Conservation (phyloP, 1,140 invertebrate genomes). For the Bombus waltoni region DNA sequence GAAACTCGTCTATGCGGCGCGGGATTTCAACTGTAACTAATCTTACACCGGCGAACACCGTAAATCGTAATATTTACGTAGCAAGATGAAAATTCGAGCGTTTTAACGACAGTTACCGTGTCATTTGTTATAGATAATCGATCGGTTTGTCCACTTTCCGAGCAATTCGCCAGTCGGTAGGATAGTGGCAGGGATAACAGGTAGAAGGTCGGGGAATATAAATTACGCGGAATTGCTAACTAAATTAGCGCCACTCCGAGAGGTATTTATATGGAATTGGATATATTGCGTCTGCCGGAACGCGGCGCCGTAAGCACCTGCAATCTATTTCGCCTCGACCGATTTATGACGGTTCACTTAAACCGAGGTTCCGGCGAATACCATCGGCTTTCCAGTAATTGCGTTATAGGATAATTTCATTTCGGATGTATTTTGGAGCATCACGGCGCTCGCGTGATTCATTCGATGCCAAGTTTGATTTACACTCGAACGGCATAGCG, state of each 20-base stretch:
- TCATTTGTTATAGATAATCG: not conserved
- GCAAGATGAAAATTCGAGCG: not conserved
- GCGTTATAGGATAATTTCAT: conserved; percentile 5
- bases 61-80: not conserved
- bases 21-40: not conserved
- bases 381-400: conserved; percentile 33
- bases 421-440: not conserved
- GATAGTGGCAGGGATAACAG: not conserved
- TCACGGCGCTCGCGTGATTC: not conserved
- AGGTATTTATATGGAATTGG: conserved; percentile 51
- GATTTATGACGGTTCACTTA: conserved; percentile 49
- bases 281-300: no score
- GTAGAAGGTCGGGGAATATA: conserved; percentile 4
- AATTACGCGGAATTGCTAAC: conserved; percentile 51
- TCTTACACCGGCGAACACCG: not conserved
- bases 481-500: no score
- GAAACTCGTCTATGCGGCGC: conserved; percentile 7
- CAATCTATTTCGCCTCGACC: conserved; percentile 46
- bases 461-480: no score
- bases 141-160: not conserved
- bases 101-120: not conserved
- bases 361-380: not conserved
- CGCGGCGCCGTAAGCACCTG: conserved; percentile 1
- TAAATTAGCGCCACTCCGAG: conserved; percentile 53
- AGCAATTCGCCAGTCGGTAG: not conserved